A percentile compares a stretch with the other conserved stretches of the same genome.
phyloP scores from a whole-genome alignment of 1,140 invertebrate genomes.

The Cryptotermes secundus region DNA sequence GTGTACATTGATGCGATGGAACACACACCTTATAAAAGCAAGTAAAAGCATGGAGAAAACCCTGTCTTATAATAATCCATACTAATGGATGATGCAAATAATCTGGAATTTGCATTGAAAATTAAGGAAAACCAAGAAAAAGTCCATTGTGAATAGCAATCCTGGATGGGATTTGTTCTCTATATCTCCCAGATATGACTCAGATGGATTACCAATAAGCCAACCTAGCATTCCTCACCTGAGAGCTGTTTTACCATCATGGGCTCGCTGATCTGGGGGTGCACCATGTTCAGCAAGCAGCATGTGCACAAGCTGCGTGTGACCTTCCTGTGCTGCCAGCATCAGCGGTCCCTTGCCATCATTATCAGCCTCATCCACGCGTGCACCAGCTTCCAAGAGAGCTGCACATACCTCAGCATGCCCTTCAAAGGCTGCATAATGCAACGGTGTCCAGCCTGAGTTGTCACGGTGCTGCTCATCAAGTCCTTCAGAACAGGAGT shows the following conservation, averaged over 20 bases:
- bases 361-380: conserved; percentile 75
- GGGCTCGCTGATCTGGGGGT: conserved; percentile 83
- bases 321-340: conserved; percentile 87
- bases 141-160: too few species aligned
- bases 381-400: conserved; percentile 86
- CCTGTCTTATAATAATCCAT: too few species aligned
- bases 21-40: too few species aligned
- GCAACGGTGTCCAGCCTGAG: conserved; percentile 91
- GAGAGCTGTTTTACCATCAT: conserved; percentile 93
- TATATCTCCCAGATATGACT: neutral
- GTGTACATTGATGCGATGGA: too few species aligned
- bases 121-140: too few species aligned
- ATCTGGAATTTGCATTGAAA: too few species aligned
- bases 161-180: neutral
- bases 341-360: conserved; percentile 90
- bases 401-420: conserved; percentile 85
- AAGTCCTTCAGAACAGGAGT: conserved; percentile 45
- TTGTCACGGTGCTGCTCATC: conserved; percentile 90
- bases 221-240: conserved; percentile 52
- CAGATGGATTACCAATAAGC: neutral
- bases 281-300: conserved; percentile 74
- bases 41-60: too few species aligned
- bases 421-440: conserved; percentile 91
- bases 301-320: conserved; percentile 66
- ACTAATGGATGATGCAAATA: too few species aligned